phyloP scores from a whole-genome alignment of 1,140 invertebrate genomes.

The Aradophagus sp. region DNA sequence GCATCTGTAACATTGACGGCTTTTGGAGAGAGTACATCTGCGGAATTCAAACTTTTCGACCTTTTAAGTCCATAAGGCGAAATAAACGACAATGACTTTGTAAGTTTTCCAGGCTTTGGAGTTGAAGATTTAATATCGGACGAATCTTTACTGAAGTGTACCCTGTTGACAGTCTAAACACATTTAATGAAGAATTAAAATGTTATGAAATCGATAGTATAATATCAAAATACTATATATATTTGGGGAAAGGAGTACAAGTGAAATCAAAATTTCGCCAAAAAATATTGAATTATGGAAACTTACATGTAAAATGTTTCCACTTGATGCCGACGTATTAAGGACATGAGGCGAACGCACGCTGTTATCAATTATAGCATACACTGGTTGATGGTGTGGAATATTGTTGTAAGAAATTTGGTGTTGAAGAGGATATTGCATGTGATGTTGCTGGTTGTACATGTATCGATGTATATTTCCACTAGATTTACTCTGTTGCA shows the following conservation, averaged over 20 bases:
- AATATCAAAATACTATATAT: too few species aligned
- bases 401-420: conserved; percentile 63
- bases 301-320: conserved; percentile 81
- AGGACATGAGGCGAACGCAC: conserved; percentile 69
- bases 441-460: conserved; percentile 71
- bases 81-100: conserved; percentile 71
- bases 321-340: conserved; percentile 79
- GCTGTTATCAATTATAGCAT: conserved; percentile 67
- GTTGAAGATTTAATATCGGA: conserved; percentile 59
- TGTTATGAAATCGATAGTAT: too few species aligned
- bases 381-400: conserved; percentile 62
- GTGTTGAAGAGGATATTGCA: conserved; percentile 65
- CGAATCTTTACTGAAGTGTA: conserved; percentile 72
- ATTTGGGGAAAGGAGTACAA: too few species aligned
- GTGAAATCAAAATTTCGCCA: neutral
- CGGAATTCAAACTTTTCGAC: conserved; percentile 86
- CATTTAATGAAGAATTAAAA: neutral
- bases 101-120: conserved; percentile 68
- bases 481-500: conserved; percentile 79
- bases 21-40: conserved; percentile 76
- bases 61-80: conserved; percentile 80
- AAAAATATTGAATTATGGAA: conserved; percentile 3
- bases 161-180: conserved; percentile 72
- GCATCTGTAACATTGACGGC: conserved; percentile 80
- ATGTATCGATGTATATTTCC: conserved; percentile 76